Evolutionary conservation across 2,797 vertebrate genomes (phyloP), one percentile per base, ranked within the genome.

Genomic region (Octomys mimax): DNA sequence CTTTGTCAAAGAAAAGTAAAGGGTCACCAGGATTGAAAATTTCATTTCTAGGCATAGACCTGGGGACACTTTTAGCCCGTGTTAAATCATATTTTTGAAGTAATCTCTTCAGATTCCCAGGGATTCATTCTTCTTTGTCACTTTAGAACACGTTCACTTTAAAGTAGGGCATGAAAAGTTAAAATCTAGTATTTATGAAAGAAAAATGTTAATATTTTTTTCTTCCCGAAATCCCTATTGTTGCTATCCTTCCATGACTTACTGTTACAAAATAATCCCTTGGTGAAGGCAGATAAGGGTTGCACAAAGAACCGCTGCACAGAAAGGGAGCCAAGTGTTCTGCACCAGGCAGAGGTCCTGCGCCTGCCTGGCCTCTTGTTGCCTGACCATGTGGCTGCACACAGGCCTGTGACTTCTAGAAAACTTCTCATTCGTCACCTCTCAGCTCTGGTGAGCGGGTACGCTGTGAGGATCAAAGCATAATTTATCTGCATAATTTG

Each of bases 131-230:
- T 4, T 79, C 24, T 95, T 57, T 39, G 66, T 89, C 62, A 49
- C 4, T 89, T 77, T 89, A 42, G n/a, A 78, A 77, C 12, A 87
- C 92, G 62, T 79, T 66, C 87, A 92, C 42, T 90, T 75, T 92
- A 83, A 88, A 95, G 26, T 57, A 91, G 6, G 36, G 2, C 49
- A 77, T 39, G 31, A 39, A 87, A 75, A 89, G 16, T 14, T 46
- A 86, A 84, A 94, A 78, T 78, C 11, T 81, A 89, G 62, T 21
- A 83, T 49, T 82, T 93, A 75, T 62, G 31, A 68, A 87, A 71
- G 26, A 87, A 95, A 92, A 85, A 31, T 28, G 2, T 59, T 84
- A 54, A 18, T n/a, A 4, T 11, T 3, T 22, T 87, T 95, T 57
- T 54, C 49, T 81, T 95, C 49, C 87, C 36, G 66, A 26, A 54